Conservation (phyloP, 2,888 invertebrate genomes). For the Scaptomyza reducta region DNA sequence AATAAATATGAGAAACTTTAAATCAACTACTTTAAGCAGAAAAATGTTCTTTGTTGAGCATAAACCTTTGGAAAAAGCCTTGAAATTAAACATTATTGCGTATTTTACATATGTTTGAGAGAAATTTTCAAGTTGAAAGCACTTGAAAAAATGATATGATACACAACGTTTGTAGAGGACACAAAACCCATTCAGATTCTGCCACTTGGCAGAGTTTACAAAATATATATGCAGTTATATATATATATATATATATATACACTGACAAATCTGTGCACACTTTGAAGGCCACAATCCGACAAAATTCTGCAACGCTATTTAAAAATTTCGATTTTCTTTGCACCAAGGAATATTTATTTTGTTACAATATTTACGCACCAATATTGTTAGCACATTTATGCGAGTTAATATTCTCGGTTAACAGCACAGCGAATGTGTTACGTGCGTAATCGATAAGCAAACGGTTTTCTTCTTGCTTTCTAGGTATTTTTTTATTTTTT, state of each 20-base stretch:
- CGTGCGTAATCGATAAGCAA: slow-evolving; percentile 78
- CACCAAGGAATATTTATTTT: neutral
- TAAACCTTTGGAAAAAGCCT: neutral
- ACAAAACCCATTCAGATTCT: slow-evolving; percentile 12
- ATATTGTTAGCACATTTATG: slow-evolving; percentile 38
- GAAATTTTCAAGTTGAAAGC: neutral
- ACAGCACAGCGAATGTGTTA: slow-evolving; percentile 51
- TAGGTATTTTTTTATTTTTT: neutral
- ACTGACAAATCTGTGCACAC: slow-evolving; percentile 49
- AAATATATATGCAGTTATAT: neutral
- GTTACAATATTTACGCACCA: slow-evolving; percentile 30
- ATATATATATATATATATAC: slow-evolving; percentile 15
- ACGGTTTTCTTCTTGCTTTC: slow-evolving; percentile 47
- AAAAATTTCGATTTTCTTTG: neutral
- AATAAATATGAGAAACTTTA: too few species aligned
- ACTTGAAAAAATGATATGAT: slow-evolving; percentile 1
- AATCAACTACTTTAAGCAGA: too few species aligned
- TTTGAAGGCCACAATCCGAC: slow-evolving; percentile 70
- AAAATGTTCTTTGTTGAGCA: neutral
- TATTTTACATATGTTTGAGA: too few species aligned
- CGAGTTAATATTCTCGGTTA: slow-evolving; percentile 23
- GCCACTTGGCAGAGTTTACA: neutral
- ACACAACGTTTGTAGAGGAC: slow-evolving; percentile 27
- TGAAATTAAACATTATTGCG: neutral
- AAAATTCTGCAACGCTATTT: slow-evolving; percentile 11